Percentiles rank a stretch among this genome's conserved stretches.
phyloP scores from a whole-genome alignment of 2,888 invertebrate genomes.

The Cybosia mesomella region DNA sequence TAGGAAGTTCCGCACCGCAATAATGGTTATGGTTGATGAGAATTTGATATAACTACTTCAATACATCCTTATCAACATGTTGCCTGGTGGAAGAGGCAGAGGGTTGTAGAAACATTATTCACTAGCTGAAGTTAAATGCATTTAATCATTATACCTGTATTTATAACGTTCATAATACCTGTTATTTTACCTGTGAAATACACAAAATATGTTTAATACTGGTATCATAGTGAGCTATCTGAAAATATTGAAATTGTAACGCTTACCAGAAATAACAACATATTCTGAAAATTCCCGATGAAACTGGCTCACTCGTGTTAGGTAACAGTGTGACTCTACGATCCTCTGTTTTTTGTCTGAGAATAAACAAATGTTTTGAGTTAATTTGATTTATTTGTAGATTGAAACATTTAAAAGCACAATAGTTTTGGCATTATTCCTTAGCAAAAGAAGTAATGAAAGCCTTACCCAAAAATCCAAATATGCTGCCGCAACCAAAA shows the following conservation, averaged over 20 bases:
- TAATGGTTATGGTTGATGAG: background rate
- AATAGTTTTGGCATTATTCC: background rate
- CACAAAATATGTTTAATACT: no score
- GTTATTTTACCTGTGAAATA: background rate
- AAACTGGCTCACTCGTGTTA: no score
- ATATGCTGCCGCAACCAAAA: background rate
- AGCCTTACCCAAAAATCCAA: background rate
- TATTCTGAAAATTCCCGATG: no score
- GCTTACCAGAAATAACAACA: no score
- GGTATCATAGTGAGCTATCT: no score
- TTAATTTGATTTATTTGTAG: background rate
- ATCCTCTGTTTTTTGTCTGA: background rate
- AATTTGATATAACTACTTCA: no score
- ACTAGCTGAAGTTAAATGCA: background rate
- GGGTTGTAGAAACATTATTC: background rate
- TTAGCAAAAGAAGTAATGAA: background rate
- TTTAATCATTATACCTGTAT: background rate
- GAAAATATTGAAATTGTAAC: no score
- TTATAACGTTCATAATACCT: background rate
- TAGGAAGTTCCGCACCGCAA: background rate
- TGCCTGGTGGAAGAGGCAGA: no score
- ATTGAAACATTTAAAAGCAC: background rate
- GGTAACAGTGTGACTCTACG: background rate
- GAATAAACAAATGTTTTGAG: background rate
- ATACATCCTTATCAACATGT: no score